Conservation (phyloP, 2,797 vertebrate genomes). For the Hybognathus amarus region DNA sequence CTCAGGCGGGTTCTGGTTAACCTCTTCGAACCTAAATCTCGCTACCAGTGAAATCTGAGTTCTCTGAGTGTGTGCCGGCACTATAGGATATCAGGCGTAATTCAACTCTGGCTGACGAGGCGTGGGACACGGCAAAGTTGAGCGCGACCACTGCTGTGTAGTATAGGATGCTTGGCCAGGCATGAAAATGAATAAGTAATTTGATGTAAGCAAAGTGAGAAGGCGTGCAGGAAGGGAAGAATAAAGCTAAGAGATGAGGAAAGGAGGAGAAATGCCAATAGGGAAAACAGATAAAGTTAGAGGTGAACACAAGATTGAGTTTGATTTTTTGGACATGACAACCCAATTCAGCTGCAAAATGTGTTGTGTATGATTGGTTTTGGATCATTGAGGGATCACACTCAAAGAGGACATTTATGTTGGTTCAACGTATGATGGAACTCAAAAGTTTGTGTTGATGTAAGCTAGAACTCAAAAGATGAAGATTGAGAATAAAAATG, state of each 20-base stretch:
- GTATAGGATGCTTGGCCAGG: constrained; percentile 94
- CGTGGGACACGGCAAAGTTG: constrained; percentile 88
- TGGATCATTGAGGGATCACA: background rate
- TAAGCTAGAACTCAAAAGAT: background rate
- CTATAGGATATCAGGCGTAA: constrained; percentile 94
- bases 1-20: background rate
- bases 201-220: constrained; percentile 83
- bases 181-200: constrained; percentile 99
- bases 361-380: background rate
- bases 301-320: background rate
- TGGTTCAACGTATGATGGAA: background rate
- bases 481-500: background rate
- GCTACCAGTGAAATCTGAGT: constrained; percentile 43
- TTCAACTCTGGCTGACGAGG: constrained; percentile 93
- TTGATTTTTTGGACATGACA: constrained; percentile 8
- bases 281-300: constrained; percentile 9
- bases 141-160: constrained; percentile 94
- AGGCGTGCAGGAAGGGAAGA: constrained; percentile 33
- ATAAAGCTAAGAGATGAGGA: background rate
- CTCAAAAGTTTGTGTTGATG: background rate
- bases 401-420: background rate
- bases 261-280: background rate
- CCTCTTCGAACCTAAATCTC: constrained; percentile 8
- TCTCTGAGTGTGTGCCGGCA: constrained; percentile 71
- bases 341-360: background rate